phyloP scores from a whole-genome alignment of 92 coral and sea anemone genomes.

The Parazoanthus swiftii region DNA sequence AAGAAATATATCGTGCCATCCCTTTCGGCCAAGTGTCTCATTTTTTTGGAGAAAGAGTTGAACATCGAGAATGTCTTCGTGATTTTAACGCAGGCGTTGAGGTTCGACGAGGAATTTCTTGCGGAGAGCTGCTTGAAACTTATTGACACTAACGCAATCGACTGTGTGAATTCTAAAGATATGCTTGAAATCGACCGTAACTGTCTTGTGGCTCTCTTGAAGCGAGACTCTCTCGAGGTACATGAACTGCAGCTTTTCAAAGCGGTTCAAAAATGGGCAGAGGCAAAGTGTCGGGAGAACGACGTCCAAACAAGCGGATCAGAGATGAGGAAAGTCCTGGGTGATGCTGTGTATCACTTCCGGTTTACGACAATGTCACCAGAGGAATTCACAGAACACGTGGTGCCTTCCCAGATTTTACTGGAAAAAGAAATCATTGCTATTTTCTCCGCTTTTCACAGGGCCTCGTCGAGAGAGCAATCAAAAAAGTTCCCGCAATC shows the following conservation, averaged over 20 bases:
- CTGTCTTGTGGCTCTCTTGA: too few relatives aligned
- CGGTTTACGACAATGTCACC: constrained; percentile 41
- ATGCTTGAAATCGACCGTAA: neutral
- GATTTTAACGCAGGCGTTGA: constrained; percentile 32
- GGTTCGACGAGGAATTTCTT: constrained; percentile 11
- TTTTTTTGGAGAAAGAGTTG: constrained; percentile 15
- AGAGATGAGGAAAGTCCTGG: constrained; percentile 46
- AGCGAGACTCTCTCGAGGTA: constrained; percentile 20
- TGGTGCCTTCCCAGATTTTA: neutral
- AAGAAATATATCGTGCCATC: constrained; percentile 50
- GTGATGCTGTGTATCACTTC: constrained; percentile 42
- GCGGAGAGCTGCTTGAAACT: constrained; percentile 38
- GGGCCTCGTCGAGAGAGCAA: neutral
- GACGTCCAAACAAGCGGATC: constrained; percentile 5
- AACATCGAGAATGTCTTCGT: constrained; percentile 38
- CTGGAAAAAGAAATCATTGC: neutral
- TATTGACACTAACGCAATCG: constrained; percentile 34
- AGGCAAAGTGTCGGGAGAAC: constrained; percentile 15
- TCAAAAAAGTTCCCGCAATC: neutral
- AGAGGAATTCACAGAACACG: neutral
- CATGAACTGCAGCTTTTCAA: constrained; percentile 43
- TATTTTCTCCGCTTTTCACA: constrained; percentile 1
- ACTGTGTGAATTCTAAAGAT: constrained; percentile 24
- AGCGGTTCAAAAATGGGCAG: constrained; percentile 48
- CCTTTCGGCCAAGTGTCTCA: constrained; percentile 31